phyloP scores from a whole-genome alignment of 2,113 vertebrate genomes.

The Dasypus novemcinctus region DNA sequence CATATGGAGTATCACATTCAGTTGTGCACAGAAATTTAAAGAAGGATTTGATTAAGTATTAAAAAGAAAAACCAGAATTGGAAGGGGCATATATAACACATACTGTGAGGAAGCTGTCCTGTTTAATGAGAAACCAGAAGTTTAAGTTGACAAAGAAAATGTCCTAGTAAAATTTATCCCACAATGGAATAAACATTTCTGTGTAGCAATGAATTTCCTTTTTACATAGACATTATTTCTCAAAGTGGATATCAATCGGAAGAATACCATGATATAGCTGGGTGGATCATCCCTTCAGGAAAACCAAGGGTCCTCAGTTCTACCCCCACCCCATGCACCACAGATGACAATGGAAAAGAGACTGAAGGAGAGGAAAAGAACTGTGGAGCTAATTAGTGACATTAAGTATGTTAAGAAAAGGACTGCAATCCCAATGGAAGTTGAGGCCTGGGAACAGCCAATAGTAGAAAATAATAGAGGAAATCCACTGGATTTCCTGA shows the following conservation, averaged over 20 bases:
- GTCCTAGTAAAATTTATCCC: not conserved
- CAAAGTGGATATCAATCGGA: not conserved
- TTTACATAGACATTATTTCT: not conserved
- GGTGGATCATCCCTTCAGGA: not conserved
- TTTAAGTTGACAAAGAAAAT: not conserved
- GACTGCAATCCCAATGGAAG: fast-evolving
- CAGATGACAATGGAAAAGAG: not conserved
- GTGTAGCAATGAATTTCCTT: not conserved
- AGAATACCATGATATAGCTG: not conserved
- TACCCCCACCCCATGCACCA: not conserved
- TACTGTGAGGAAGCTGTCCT: not conserved
- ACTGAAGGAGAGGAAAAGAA: not conserved
- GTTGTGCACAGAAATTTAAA: not conserved
- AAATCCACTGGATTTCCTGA: not conserved
- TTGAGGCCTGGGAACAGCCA: not conserved
- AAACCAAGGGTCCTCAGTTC: not conserved
- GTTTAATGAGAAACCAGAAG: not conserved
- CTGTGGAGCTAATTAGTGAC: not conserved
- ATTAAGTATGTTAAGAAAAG: not conserved
- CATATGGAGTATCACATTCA: not conserved
- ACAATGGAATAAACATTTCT: not conserved
- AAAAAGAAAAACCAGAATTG: not conserved
- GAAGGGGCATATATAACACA: not conserved
- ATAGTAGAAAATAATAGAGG: not conserved
- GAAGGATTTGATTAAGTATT: not conserved